A percentile compares a stretch with the other conserved stretches of the same genome.
Evolutionary conservation across 1,140 invertebrate genomes (phyloP).

Genomic region (Drosophila sp.): DNA sequence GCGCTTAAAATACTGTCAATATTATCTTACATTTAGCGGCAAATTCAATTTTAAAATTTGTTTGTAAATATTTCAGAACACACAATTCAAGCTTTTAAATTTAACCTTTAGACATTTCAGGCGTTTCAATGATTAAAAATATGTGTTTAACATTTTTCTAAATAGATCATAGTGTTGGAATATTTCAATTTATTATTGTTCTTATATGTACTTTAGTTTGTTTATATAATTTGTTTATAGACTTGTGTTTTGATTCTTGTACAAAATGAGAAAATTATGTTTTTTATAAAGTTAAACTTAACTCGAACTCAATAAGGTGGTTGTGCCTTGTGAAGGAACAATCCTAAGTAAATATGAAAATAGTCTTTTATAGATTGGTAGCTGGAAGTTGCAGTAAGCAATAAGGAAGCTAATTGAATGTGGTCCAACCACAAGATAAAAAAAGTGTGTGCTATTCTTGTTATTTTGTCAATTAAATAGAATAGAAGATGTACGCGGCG

Average conservation of each 20-base stretch:
- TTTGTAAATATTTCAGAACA: too few species aligned
- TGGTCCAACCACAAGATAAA: conserved; percentile 24
- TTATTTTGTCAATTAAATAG: conserved; percentile 33
- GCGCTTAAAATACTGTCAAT: too few species aligned
- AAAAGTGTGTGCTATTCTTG: conserved; percentile 9
- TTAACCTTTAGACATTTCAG: too few species aligned
- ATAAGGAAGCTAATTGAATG: conserved; percentile 29
- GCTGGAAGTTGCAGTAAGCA: conserved; percentile 30
- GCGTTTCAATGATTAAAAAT: too few species aligned
- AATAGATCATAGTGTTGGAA: too few species aligned
- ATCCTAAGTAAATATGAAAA: conserved; percentile 45
- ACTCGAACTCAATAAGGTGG: conserved; percentile 58
- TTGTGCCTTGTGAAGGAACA: conserved; percentile 65
- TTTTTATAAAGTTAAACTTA: conserved; percentile 52
- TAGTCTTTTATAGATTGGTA: conserved; percentile 56
- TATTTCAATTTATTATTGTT: conserved; percentile 53
- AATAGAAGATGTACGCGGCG: conserved; percentile 64
- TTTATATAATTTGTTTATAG: conserved; percentile 27
- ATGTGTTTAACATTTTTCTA: too few species aligned
- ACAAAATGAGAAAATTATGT: conserved; percentile 45
- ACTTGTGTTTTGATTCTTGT: conserved; percentile 46
- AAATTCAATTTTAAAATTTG: too few species aligned
- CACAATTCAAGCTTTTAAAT: too few species aligned
- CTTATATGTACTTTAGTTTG: conserved; percentile 34
- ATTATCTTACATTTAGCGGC: too few species aligned